Conservation (phyloP, 1,140 invertebrate genomes). For the Tenebrio molitor region DNA sequence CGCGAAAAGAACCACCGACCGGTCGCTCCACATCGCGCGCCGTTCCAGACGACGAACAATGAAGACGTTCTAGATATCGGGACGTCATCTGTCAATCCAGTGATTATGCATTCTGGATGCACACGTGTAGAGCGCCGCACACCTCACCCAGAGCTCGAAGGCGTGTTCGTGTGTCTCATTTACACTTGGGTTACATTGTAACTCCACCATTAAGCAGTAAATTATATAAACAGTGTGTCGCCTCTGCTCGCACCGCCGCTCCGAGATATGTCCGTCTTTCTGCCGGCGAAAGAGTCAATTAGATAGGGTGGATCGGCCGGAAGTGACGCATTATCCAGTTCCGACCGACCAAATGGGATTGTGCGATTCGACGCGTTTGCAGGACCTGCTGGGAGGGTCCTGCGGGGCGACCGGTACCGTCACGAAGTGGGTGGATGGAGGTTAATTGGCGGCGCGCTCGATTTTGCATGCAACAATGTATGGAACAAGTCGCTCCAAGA, state of each 20-base stretch:
- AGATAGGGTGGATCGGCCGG: conserved; percentile 42
- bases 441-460: too few relatives aligned
- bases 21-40: too few relatives aligned
- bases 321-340: conserved; percentile 43
- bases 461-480: too few relatives aligned
- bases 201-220: conserved; percentile 27
- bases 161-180: conserved; percentile 43
- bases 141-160: conserved; percentile 37
- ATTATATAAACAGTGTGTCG: conserved; percentile 36
- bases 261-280: not conserved
- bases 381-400: too few relatives aligned
- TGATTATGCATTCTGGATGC: conserved; percentile 16
- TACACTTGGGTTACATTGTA: conserved; percentile 41
- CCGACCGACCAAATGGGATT: conserved; percentile 30
- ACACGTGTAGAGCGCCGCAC: conserved; percentile 17
- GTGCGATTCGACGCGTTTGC: too few relatives aligned
- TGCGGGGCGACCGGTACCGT: too few relatives aligned
- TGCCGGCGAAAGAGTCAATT: conserved; percentile 33
- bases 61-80: not conserved
- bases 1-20: too few relatives aligned
- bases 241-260: not conserved
- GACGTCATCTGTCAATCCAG: not conserved
- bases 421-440: not conserved
- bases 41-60: not conserved
- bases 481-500: too few relatives aligned